phyloP scores from a whole-genome alignment of 2,888 invertebrate genomes.

The Xestia rhomboidea region DNA sequence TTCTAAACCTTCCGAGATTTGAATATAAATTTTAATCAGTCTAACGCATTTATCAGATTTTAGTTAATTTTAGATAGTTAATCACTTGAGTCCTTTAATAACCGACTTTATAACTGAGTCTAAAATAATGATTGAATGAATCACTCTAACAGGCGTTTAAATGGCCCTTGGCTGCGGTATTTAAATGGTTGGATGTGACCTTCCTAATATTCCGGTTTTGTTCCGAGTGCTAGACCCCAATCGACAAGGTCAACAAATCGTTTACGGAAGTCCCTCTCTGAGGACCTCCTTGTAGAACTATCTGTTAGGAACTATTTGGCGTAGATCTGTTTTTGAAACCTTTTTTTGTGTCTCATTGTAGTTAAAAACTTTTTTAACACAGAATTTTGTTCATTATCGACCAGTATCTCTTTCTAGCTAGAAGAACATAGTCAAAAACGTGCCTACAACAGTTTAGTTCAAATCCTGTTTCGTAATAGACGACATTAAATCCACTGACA shows the following conservation, averaged over 20 bases:
- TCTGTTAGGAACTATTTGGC: slow-evolving; percentile 23
- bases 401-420: not conserved
- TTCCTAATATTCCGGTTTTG: slow-evolving; percentile 68
- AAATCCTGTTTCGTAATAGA: slow-evolving; percentile 61
- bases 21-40: slow-evolving; percentile 58
- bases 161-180: slow-evolving; percentile 48
- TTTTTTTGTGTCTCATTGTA: not conserved
- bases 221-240: slow-evolving; percentile 60
- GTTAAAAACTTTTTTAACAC: not conserved
- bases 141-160: slow-evolving; percentile 39
- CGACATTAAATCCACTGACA: slow-evolving; percentile 63
- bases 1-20: slow-evolving; percentile 54
- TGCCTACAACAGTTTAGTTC: slow-evolving; percentile 44
- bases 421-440: slow-evolving; percentile 1
- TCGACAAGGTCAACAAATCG: slow-evolving; percentile 65
- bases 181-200: slow-evolving; percentile 54
- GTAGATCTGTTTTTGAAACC: not conserved
- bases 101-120: slow-evolving; percentile 45
- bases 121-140: slow-evolving; percentile 50
- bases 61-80: slow-evolving; percentile 48
- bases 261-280: slow-evolving; percentile 63
- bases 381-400: not conserved
- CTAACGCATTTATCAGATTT: slow-evolving; percentile 51
- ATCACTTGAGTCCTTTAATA: slow-evolving; percentile 38
- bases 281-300: slow-evolving; percentile 51